Conservation (phyloP, 2,888 invertebrate species). For the Agelastica alni region DNA sequence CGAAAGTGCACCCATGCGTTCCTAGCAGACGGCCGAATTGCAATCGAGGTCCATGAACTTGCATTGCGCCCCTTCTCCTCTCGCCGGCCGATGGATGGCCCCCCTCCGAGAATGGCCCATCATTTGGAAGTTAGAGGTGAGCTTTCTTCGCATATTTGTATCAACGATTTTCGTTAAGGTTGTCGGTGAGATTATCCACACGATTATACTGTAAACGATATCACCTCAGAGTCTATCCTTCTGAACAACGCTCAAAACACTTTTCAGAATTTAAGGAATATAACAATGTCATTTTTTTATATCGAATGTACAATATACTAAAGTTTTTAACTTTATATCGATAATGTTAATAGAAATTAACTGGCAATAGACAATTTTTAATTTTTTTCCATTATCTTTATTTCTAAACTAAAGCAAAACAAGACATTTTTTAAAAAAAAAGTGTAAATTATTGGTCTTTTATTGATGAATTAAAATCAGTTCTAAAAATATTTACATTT, state of each 20-base stretch:
- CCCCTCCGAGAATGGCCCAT: constrained; percentile 29
- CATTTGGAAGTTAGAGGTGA: constrained; percentile 7
- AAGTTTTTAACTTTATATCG: no score
- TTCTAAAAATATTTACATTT: no score
- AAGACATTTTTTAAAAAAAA: no score
- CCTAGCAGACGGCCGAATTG: constrained; percentile 58
- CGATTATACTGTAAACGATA: neutral
- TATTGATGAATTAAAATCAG: no score
- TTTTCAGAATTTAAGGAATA: neutral
- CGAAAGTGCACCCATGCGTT: constrained; percentile 59
- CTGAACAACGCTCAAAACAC: no score
- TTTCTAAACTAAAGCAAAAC: no score
- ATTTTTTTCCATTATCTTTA: no score
- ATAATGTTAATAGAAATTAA: no score
- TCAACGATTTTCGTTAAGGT: neutral
- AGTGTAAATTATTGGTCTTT: no score
- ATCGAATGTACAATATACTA: no score
- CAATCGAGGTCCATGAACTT: constrained; percentile 53
- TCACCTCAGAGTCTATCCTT: no score
- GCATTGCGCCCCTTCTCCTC: constrained; percentile 30
- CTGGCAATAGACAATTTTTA: no score
- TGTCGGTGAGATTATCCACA: neutral
- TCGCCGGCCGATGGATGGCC: constrained; percentile 32
- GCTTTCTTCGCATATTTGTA: neutral
- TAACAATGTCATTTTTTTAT: neutral